Conservation (phyloP, 1,140 invertebrate species). For the Zaprionus capensis region DNA sequence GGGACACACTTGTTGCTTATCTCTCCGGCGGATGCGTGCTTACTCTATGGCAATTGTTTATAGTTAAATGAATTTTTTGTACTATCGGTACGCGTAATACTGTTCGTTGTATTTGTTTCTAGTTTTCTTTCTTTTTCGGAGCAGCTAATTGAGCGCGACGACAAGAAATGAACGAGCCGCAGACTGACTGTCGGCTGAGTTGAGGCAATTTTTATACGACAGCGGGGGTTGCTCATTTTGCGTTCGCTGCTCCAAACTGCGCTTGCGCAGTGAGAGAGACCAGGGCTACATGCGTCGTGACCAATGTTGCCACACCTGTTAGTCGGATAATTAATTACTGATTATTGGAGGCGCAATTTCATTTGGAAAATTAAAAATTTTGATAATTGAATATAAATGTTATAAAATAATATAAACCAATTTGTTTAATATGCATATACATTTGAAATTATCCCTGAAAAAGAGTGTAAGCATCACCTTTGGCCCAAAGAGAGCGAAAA, state of each 20-base stretch:
- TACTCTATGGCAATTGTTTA: conserved; percentile 12
- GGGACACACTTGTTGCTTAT: conserved; percentile 66
- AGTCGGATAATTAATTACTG: background rate
- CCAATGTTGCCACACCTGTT: conserved; percentile 41
- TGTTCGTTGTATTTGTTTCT: conserved; percentile 46
- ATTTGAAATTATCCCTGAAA: conserved; percentile 4
- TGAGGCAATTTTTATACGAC: conserved; percentile 68
- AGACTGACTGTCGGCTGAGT: conserved; percentile 63
- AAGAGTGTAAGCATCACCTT: conserved; percentile 3
- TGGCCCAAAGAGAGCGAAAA: background rate
- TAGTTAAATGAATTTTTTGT: conserved; percentile 23
- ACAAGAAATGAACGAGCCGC: conserved; percentile 62
- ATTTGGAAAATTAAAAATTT: background rate
- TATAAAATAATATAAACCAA: background rate
- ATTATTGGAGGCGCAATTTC: conserved; percentile 21
- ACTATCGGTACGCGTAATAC: conserved; percentile 60
- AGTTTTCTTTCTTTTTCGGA: conserved; percentile 15
- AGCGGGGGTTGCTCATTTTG: conserved; percentile 30
- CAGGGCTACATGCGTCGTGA: conserved; percentile 29
- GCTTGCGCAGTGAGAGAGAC: conserved; percentile 29
- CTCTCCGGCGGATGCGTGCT: conserved; percentile 18
- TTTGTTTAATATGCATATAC: background rate
- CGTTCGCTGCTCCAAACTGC: conserved; percentile 22
- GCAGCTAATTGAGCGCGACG: conserved; percentile 54
- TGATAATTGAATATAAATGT: background rate